Base-by-base conservation (phyloP, 92 coral and sea anemone genomes). In the Paramuricea clavata region DNA sequence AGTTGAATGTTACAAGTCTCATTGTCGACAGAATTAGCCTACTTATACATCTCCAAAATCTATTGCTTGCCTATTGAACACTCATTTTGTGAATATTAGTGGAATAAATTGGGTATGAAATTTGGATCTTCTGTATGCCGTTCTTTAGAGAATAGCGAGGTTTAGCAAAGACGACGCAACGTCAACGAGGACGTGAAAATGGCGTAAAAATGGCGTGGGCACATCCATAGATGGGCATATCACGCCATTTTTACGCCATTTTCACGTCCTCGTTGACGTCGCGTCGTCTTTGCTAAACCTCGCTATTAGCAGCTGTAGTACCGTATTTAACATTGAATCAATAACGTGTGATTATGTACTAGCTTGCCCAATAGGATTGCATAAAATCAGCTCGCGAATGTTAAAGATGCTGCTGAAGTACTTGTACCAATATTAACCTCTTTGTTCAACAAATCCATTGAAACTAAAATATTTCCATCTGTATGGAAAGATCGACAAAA, bases 71-170 rank as follows among this genome's bases (percentile, higher is more conserved):
- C 32, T 67, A 35, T 79, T 73, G 33, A 90, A 86, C 23, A 49
- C 41, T 60, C 83, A 76, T 80, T 88, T 88, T 71, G 70, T 83
- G 30, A 78, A 89, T 65, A 88, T 84, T n/a, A n/a, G n/a, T 62
- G 91, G 90, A 27, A 70, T 85, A 2, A 49, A 49, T 19, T 49
- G 57, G 5, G 6, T 4, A 49, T 49, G 57, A 49, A 49, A 12
- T 49, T 11, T 49, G 57, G 57, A 49, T 49, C 57, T 12, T 11
- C 12, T 49, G 2, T 49, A 19, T 49, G 12, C 21, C 57, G 6
- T 49, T 49, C 57, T 19, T 11, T 11, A 11, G 12, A 35, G 21
- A 43, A 49, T 35, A n/a, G n/a, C n/a, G n/a, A n/a, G n/a, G n/a
- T n/a, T n/a, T n/a, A n/a, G n/a, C n/a, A n/a, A n/a, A n/a, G n/a